Base-by-base conservation (phyloP, 2,113 vertebrate genomes). In the Coreoperca whiteheadi region DNA sequence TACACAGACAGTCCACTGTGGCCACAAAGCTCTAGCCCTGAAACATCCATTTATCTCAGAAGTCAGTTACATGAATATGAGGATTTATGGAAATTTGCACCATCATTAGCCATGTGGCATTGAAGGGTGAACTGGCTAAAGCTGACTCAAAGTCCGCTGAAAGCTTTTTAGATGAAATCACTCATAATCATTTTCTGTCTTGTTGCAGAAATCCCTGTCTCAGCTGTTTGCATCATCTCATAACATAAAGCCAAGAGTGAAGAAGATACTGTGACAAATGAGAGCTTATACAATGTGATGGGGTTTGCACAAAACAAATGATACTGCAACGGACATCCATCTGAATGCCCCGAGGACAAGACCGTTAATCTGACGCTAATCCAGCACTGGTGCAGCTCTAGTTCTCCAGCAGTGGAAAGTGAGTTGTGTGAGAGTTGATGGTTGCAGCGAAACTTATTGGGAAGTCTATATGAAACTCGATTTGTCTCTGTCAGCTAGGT, bases 1-100 rank as follows among this genome's bases (percentile, higher is more conserved):
- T 65, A 53, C 77, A 79, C 16, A 82, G 84, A 77, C 43, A 81
- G 34, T 61, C 80, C 51, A 70, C 68, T 65, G 68, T 74, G 34
- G 78, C 71, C 39, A 43, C 77, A 72, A 82, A 77, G 70, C 87
- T 84, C 43, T 37, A 68, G 34, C 65, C n/a, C 73, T 77, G 75
- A 89, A 82, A 82, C 71, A 80, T 90, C 65, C 65, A 78, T 90
- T 91, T 80, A 88, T 92, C 89, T 90, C 81, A 60, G 41, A 75
- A 56, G 69, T 39, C 54, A 66, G 70, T 50, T 82, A 73, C 41
- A 61, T 75, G 56, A 74, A 78, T 51, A 72, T 59, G 61, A 32
- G 39, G 69, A 79, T 77, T 63, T 66, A 84, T 73, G 60, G 67
- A 75, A 70, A 73, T 80, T 81, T 43, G 82, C 60, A 32, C 56